Base-by-base conservation (phyloP, 2,888 invertebrate species). In the Clanis bilineata region DNA sequence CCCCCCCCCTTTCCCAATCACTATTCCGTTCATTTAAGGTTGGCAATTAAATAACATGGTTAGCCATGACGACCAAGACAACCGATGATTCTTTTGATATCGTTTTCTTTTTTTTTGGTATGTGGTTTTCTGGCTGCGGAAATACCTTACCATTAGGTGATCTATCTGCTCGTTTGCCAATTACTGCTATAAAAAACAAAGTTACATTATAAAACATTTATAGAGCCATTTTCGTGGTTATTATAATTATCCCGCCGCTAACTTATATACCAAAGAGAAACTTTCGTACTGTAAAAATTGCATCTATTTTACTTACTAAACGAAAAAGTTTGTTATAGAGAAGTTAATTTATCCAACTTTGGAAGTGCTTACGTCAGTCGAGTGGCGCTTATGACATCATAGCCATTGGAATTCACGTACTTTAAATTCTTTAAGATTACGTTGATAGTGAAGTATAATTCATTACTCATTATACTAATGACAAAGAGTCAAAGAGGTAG, bases 361-460 rank as follows among this genome's bases (percentile, higher is more conserved):
- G 18, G n/a, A 51, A 32, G 51, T 32, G 18, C 32, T 51, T 51
- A 51, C 28, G 51, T 51, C 51, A 51, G 18, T 51, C 28, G 32
- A 51, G 18, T 10, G 18, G 28, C 28, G 21, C 32, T 28, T 15
- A 28, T 51, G 51, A 51, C 51, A 32, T 51, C 51, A 51, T 32
- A 10, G 0, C 1, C 32, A 32, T 51, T 18, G 32, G 51, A 32
- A 51, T 51, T 18, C 18, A 32, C 4, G 18, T 51, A 28, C 18
- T 51, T 51, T 15, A 51, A 28, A 51, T 32, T 51, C 21, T 51
- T 51, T 51, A 18, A 32, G 18, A 18, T 28, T 9, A 18, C 4
- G 2, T 32, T 32, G 32, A 32, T 47, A 25, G 4, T 25, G 7
- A 51, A 28, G 9, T 6, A 32, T 32, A 9, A 44, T 23, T 22